Evolutionary conservation across 2,888 invertebrate species (phyloP).

Genomic region (Chymomyza caudatula): DNA sequence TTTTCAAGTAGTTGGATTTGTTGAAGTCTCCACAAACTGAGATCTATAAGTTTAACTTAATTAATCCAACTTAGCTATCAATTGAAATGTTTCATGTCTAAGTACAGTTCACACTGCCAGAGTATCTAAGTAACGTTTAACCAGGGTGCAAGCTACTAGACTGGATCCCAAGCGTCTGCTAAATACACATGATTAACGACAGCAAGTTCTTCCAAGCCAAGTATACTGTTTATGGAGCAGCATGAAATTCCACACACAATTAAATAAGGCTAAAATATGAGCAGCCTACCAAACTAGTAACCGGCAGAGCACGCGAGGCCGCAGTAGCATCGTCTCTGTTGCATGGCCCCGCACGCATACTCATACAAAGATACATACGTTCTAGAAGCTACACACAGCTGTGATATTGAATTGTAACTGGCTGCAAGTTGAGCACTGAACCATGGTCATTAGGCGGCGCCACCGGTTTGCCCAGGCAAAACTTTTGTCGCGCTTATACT

Average conservation of each 20-base stretch:
- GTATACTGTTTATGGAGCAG: constrained; percentile 21
- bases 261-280: constrained; percentile 25
- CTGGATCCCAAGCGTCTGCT: not conserved
- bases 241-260: constrained; percentile 28
- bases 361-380: no score
- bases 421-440: not conserved
- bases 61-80: not conserved
- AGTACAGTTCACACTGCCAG: not conserved
- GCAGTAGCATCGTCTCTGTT: not conserved
- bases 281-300: not conserved
- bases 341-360: not conserved
- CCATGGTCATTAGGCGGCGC: not conserved
- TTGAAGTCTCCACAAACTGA: not conserved
- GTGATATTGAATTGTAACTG: not conserved
- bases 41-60: not conserved
- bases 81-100: no score
- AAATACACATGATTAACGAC: no score
- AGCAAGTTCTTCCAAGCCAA: not conserved
- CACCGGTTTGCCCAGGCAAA: not conserved
- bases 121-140: no score
- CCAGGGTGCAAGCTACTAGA: no score
- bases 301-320: constrained; percentile 1
- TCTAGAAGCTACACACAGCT: not conserved
- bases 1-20: constrained; percentile 17
- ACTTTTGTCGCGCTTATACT: not conserved